Conservation (phyloP, 2,113 vertebrate genomes). For the Trichomycterus rosablanca region DNA sequence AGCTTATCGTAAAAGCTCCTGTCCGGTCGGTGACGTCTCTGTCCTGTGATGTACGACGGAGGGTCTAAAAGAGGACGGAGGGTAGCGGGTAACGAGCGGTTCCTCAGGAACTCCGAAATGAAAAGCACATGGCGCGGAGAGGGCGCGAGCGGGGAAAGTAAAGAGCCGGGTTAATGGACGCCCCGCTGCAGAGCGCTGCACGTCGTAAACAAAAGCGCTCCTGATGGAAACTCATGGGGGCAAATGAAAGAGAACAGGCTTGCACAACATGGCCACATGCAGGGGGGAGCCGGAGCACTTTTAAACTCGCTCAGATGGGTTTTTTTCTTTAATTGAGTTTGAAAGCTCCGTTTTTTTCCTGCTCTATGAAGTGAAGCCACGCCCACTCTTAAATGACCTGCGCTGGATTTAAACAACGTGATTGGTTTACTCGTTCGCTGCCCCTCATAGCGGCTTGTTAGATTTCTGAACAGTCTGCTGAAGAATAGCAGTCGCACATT, state of each 20-base stretch:
- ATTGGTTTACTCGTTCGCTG: too few relatives aligned
- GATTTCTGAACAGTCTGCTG: too few relatives aligned
- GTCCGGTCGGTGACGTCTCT: not conserved
- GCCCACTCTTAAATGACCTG: too few relatives aligned
- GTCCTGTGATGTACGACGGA: not conserved
- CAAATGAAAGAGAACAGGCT: conserved; percentile 2
- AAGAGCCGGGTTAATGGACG: not conserved
- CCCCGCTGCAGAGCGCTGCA: not conserved
- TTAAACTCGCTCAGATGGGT: not conserved
- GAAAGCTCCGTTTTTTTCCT: too few relatives aligned
- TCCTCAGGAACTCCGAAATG: not conserved
- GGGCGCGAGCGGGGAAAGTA: not conserved
- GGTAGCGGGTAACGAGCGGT: not conserved
- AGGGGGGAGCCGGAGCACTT: not conserved
- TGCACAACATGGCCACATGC: not conserved
- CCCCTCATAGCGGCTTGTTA: too few relatives aligned
- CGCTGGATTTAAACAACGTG: too few relatives aligned
- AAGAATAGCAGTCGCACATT: too few relatives aligned
- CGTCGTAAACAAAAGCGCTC: not conserved
- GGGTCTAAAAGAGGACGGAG: not conserved
- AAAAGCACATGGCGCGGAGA: conserved; percentile 8
- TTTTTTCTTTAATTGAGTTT: not conserved
- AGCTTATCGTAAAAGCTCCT: conserved; percentile 7
- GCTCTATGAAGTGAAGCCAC: too few relatives aligned
- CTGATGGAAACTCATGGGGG: not conserved